These are phyloP conservation scores for Sylvia atricapilla DNA, from an alignment of 2,113 vertebrate genomes.

Conservation along the genomic window DNA sequence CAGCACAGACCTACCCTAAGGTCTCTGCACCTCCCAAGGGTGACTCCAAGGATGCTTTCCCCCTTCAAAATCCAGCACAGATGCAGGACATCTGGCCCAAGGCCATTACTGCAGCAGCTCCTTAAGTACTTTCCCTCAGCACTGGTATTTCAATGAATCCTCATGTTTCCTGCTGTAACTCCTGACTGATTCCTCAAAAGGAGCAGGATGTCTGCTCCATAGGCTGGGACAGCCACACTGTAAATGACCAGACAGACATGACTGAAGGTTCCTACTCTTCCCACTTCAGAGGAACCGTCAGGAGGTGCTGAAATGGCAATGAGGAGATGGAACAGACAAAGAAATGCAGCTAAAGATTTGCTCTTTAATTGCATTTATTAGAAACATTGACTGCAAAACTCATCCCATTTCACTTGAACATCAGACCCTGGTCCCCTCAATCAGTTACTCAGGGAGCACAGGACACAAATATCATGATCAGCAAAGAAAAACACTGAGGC, in stretches of 20 bases:
- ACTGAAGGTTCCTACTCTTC: not conserved
- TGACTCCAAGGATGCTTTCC: not conserved
- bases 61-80: not conserved
- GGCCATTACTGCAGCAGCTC: fast-evolving
- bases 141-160: not conserved
- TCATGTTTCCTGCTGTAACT: not conserved
- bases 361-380: not conserved
- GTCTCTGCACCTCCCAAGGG: not conserved
- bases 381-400: not conserved
- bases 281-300: fast-evolving
- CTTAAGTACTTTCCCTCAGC: not conserved
- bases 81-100: not conserved
- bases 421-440: not conserved
- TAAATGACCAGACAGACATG: fast-evolving
- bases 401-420: not conserved
- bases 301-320: not conserved
- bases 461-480: not conserved
- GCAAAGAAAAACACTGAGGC: not conserved
- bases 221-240: fast-evolving
- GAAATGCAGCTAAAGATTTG: not conserved
- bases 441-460: not conserved
- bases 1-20: not conserved
- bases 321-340: fast-evolving
- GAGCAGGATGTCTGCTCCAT: not conserved
- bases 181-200: fast-evolving